Evolutionary conservation across 2,113 vertebrate species (phyloP), one percentile per base, ranked within the genome.

Genomic region (Nestor notabilis): DNA sequence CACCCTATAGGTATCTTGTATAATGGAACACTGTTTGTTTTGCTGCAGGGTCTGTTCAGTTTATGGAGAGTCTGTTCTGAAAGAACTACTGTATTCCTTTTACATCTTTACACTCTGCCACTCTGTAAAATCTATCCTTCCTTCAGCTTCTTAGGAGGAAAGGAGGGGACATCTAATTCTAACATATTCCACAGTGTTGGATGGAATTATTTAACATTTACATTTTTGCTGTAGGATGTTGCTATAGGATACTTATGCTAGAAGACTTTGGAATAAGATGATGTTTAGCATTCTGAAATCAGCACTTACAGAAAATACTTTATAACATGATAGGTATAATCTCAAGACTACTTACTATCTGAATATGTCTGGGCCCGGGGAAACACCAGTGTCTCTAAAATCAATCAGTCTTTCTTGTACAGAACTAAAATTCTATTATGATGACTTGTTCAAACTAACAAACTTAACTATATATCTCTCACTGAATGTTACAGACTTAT

Each of bases 21-120:
- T 39, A 97, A 89, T 69, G 65, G 53, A 44, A 83, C 63, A 76
- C 39, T 92, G 83, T 96, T 83, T 86, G 90, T 69, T 76, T 94
- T 90, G 69, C 87, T 87, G 90, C 9, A 11, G 70, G 61, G 66
- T 71, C 72, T 87, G 68, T 76, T 89, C 29, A 28, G 76, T 72
- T 81, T 65, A 86, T 55, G 41, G 65, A 92, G 92, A 90, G 43
- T 58, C 83, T 94, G 74, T 85, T 96, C 89, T 77, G 82, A 64
- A 56, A 68, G 84, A 94, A 87, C 89, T 77, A 72, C 82, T 81
- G 85, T 89, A 75, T 75, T 85, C 31, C 37, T 84, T 95, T 65
- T 53, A 92, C 71, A 95, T 15, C 87, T 90, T 91, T 72, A 87
- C 84, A 76, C 78, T 20, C 71, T 65, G 9, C 60, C 56, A 41